phyloP scores from a whole-genome alignment of 2,888 invertebrate species.

The Trichopoda pennipes region DNA sequence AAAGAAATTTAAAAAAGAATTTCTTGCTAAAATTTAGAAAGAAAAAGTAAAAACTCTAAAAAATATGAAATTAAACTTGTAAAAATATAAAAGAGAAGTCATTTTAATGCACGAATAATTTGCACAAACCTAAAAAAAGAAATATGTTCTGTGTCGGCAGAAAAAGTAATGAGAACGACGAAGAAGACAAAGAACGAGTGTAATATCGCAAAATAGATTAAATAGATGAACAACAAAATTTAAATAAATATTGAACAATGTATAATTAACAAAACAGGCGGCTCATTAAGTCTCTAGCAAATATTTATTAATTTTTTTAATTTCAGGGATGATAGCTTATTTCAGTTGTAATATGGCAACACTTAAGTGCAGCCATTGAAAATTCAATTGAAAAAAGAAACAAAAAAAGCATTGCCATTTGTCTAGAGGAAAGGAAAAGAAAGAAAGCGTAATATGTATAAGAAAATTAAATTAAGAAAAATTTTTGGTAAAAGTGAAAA shows the following conservation, averaged over 20 bases:
- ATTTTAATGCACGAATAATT: conserved; percentile 1
- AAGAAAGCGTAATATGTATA: conserved; percentile 42
- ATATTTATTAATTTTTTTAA: background rate
- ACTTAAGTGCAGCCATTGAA: conserved; percentile 62
- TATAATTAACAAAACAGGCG: background rate
- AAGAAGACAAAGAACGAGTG: conserved; percentile 52
- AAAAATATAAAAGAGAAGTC: background rate
- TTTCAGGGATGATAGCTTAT: conserved; percentile 22
- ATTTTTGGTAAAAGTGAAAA: conserved; percentile 33
- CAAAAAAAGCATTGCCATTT: conserved; percentile 61
- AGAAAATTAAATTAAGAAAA: conserved; percentile 60
- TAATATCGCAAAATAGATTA: conserved; percentile 16
- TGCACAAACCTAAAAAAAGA: conserved; percentile 29
- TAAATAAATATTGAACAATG: background rate
- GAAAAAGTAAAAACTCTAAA: background rate
- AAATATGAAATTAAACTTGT: background rate
- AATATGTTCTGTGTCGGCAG: conserved; percentile 37
- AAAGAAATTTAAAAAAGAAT: conserved; percentile 39
- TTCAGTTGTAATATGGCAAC: conserved; percentile 53
- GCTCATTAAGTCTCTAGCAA: background rate
- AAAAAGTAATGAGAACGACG: conserved; percentile 49
- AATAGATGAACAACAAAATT: background rate
- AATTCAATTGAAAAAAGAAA: conserved; percentile 65
- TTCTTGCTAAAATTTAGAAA: conserved; percentile 39
- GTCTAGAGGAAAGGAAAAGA: conserved; percentile 37